These are phyloP conservation scores for Nibea albiflora DNA, from an alignment of 2,113 vertebrate species.

Conservation along the genomic window DNA sequence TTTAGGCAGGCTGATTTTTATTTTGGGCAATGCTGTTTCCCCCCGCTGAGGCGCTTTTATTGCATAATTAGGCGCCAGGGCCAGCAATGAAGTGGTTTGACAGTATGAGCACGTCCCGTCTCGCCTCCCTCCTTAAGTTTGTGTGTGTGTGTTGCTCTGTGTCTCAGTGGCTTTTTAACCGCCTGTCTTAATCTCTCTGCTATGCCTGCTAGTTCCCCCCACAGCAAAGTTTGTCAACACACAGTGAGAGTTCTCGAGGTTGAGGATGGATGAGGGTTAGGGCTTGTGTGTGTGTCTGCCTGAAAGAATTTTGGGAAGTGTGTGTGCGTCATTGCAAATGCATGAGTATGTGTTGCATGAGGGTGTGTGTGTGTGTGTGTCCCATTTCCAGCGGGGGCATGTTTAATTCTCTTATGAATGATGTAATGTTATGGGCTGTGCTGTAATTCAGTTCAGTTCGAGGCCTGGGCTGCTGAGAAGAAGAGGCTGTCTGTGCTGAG, in stretches of 20 bases:
- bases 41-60: slow-evolving; percentile 68
- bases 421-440: slow-evolving; percentile 72
- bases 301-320: slow-evolving; percentile 21
- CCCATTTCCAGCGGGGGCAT: slow-evolving; percentile 51
- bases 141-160: slow-evolving; percentile 55
- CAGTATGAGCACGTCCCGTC: slow-evolving; percentile 80
- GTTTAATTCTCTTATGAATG: slow-evolving; percentile 72
- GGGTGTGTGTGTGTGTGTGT: slow-evolving; percentile 45
- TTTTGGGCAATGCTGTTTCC: slow-evolving; percentile 64
- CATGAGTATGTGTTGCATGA: slow-evolving; percentile 40
- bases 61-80: slow-evolving; percentile 77
- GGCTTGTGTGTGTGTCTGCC: slow-evolving; percentile 39
- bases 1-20: slow-evolving; percentile 74
- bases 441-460: slow-evolving; percentile 77
- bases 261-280: slow-evolving; percentile 54
- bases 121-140: slow-evolving; percentile 68
- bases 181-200: slow-evolving; percentile 73
- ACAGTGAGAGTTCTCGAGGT: slow-evolving; percentile 58
- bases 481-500: slow-evolving; percentile 32
- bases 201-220: slow-evolving; percentile 64
- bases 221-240: slow-evolving; percentile 74
- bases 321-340: slow-evolving; percentile 48
- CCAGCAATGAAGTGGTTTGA: slow-evolving; percentile 75
- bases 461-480: slow-evolving; percentile 44
- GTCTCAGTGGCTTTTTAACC: slow-evolving; percentile 66